A percentile compares a stretch with the other conserved stretches of the same genome.
Conservation (phyloP, 1,140 invertebrate species). For the Palaemon carinicauda region DNA sequence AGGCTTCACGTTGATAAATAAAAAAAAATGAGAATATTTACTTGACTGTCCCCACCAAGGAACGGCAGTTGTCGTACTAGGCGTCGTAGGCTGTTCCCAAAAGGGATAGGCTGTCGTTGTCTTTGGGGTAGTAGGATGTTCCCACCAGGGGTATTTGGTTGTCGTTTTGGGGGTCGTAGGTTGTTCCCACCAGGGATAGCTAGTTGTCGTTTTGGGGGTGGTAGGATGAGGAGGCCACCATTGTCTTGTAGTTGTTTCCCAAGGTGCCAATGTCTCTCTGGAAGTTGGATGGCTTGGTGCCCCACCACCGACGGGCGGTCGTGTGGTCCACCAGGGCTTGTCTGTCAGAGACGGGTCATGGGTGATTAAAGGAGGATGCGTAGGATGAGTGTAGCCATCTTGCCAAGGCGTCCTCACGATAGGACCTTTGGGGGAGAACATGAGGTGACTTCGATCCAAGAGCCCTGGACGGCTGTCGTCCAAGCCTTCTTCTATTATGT, state of each 20-base stretch:
- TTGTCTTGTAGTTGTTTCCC: neutral
- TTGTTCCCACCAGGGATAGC: neutral
- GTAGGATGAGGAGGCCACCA: slow-evolving; percentile 26
- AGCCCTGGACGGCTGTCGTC: slow-evolving; percentile 19
- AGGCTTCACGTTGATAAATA: too few species aligned
- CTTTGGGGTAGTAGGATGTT: neutral
- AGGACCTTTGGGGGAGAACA: slow-evolving; percentile 63
- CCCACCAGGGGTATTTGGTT: neutral
- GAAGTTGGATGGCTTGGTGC: neutral
- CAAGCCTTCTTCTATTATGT: neutral
- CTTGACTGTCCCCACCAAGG: neutral
- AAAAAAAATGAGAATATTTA: neutral
- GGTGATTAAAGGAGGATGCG: slow-evolving; percentile 47
- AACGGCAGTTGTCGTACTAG: neutral
- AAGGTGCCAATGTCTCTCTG: neutral
- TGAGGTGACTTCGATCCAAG: slow-evolving; percentile 59
- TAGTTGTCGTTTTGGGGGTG: neutral
- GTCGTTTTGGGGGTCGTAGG: neutral
- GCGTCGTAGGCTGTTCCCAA: neutral
- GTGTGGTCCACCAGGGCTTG: slow-evolving; percentile 48
- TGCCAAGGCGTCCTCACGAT: neutral
- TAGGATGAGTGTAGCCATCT: neutral
- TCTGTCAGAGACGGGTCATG: slow-evolving; percentile 37
- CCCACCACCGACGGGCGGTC: neutral
- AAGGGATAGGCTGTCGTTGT: neutral